Percentiles rank a stretch among this genome's conserved stretches.
Evolutionary conservation across 2,113 vertebrate species (phyloP).

Genomic region (Megatriorchis doriae): DNA sequence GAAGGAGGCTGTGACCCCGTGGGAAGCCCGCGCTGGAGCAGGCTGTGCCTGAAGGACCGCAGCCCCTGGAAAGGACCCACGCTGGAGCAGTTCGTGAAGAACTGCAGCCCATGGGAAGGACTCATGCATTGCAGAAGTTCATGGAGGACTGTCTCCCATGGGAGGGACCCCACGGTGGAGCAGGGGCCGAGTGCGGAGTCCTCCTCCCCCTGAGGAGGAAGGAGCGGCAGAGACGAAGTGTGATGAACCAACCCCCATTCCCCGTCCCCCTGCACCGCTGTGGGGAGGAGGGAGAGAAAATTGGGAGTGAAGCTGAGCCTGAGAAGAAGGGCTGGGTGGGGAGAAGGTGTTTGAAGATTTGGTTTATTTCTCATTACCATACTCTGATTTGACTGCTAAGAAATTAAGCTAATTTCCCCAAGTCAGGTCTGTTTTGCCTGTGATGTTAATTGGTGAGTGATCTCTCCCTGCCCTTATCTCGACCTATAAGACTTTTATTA

Average conservation of each 20-base stretch:
- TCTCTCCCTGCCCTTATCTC: not conserved
- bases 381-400: not conserved
- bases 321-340: not conserved
- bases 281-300: not conserved
- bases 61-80: too few relatives aligned
- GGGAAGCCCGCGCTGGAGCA: too few relatives aligned
- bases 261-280: not conserved
- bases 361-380: not conserved
- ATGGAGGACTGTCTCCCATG: too few relatives aligned
- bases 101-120: too few relatives aligned
- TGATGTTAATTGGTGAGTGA: not conserved
- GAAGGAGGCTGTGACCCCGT: too few relatives aligned
- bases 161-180: not conserved
- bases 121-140: too few relatives aligned
- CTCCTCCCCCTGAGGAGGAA: not conserved
- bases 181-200: not conserved
- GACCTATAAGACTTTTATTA: not conserved
- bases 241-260: not conserved
- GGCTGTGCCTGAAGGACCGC: too few relatives aligned
- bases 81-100: too few relatives aligned
- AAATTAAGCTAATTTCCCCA: not conserved
- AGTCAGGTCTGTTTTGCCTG: not conserved
- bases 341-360: not conserved
- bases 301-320: not conserved
- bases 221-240: not conserved